Evolutionary conservation across 64 coral and sea anemone species (phyloP), one percentile per base, ranked within the genome.

Genomic region (Porites australiensis): DNA sequence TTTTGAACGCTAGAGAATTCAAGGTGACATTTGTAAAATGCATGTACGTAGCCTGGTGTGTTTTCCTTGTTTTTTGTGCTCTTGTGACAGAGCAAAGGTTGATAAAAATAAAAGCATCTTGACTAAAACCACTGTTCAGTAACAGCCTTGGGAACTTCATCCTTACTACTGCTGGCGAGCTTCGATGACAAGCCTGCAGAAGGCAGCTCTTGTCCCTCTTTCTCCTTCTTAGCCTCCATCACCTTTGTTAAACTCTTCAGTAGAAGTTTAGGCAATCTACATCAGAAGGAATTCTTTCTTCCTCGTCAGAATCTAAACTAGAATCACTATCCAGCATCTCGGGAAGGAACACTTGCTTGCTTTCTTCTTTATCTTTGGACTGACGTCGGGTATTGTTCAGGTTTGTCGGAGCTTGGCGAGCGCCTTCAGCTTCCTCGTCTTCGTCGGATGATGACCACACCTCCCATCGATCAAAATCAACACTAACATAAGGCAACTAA

Each of bases 381-480:
- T 50, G 12, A 51, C n/a, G 49, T 44, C 13, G 66, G 53, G 50
- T 22, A 51, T 48, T 23, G 52, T 50, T 47, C 14, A 54, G 21
- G 13, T 77, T 90, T 37, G 53, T 72, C 62, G 47, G 84, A 46
- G 12, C 65, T 93, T 44, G 50, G 91, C 14, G 61, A 8, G 63
- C 4, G 44, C 47, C 45, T 74, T 89, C 86, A 50, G 89, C 86
- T 12, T 63, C 87, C 10, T 97, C 88, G 50, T 97, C 95, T 79
- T 93, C 91, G 21, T 88, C 88, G 5, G 92, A 94, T 5, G 95
- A 97, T 5, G 95, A 91, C 88, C 92, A 97, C 12, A 94, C 92
- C 44, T 97, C 95, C 95, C 95, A 97, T 4, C 95, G 92, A 72
- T 97, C 95, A 67, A 94, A 90, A 71, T 97, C 95, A 48, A 94